These are phyloP conservation scores for Trichonephila clavipes DNA, from an alignment of 1,140 invertebrate genomes.

Conservation along the genomic window DNA sequence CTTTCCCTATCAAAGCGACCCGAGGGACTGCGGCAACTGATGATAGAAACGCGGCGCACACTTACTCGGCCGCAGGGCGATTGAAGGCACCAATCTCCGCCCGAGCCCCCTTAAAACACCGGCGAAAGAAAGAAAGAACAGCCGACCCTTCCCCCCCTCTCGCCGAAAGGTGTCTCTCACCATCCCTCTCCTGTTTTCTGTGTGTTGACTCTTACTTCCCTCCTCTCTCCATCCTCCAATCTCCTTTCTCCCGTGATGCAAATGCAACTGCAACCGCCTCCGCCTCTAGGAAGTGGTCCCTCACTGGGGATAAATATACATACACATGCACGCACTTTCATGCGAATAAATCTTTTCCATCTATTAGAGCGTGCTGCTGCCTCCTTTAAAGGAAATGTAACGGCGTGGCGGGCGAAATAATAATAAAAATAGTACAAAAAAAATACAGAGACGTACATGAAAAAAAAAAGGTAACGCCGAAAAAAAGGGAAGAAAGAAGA, in stretches of 20 bases:
- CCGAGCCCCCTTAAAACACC: slow-evolving; percentile 47
- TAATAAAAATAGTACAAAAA: too few relatives aligned
- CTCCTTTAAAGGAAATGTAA: slow-evolving; percentile 22
- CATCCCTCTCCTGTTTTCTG: neutral
- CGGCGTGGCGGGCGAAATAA: neutral
- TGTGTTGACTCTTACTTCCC: slow-evolving; percentile 60
- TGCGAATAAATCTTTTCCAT: slow-evolving; percentile 64
- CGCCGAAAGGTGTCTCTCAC: slow-evolving; percentile 58
- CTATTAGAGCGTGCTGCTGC: slow-evolving; percentile 65
- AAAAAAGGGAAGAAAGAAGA: neutral
- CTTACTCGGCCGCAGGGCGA: slow-evolving; percentile 66
- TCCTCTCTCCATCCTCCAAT: slow-evolving; percentile 11
- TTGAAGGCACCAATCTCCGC: slow-evolving; percentile 30
- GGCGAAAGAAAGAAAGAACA: slow-evolving; percentile 67
- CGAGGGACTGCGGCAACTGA: slow-evolving; percentile 61
- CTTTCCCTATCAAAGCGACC: slow-evolving; percentile 62
- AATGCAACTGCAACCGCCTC: slow-evolving; percentile 35
- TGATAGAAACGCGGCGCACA: slow-evolving; percentile 39
- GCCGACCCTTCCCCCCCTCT: neutral
- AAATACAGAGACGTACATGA: too few relatives aligned
- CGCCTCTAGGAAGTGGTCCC: slow-evolving; percentile 50
- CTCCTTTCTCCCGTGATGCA: slow-evolving; percentile 38
- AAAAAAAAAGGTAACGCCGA: too few relatives aligned
- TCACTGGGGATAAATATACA: slow-evolving; percentile 27
- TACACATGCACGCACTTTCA: slow-evolving; percentile 41